phyloP scores from a whole-genome alignment of 2,113 vertebrate genomes.

The Lampris incognitus region DNA sequence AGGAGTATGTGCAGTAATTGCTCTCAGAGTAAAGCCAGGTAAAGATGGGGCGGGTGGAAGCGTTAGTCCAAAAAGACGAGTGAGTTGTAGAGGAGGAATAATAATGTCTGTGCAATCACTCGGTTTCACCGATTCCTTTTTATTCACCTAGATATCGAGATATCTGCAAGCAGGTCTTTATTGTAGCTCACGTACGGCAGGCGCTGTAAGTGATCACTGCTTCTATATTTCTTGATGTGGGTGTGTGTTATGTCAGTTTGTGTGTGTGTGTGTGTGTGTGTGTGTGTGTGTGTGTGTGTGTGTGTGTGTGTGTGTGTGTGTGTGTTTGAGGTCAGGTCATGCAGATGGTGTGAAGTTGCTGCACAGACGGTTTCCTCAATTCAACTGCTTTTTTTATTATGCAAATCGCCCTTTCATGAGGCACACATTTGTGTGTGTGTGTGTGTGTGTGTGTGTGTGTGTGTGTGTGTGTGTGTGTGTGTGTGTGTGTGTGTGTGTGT shows the following conservation, averaged over 20 bases:
- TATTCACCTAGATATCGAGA: background rate
- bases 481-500: slow-evolving; percentile 9
- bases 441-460: slow-evolving; percentile 43
- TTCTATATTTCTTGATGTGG: slow-evolving; percentile 54
- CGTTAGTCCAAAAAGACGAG: background rate
- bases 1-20: background rate
- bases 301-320: slow-evolving; percentile 37
- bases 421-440: slow-evolving; percentile 58
- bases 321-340: slow-evolving; percentile 78
- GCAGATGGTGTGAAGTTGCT: slow-evolving; percentile 83
- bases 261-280: slow-evolving; percentile 13
- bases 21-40: background rate
- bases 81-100: background rate
- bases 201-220: slow-evolving; percentile 1
- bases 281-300: slow-evolving; percentile 9
- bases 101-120: background rate
- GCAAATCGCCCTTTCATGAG: slow-evolving; percentile 80
- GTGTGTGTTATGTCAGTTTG: slow-evolving; percentile 12
- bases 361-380: slow-evolving; percentile 82
- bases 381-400: slow-evolving; percentile 83
- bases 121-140: background rate
- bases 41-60: too few relatives aligned
- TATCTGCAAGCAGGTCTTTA: background rate
- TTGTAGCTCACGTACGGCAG: background rate
- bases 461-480: slow-evolving; percentile 8